phyloP scores from a whole-genome alignment of 2,888 invertebrate genomes.

The Gasteruption jaculator region DNA sequence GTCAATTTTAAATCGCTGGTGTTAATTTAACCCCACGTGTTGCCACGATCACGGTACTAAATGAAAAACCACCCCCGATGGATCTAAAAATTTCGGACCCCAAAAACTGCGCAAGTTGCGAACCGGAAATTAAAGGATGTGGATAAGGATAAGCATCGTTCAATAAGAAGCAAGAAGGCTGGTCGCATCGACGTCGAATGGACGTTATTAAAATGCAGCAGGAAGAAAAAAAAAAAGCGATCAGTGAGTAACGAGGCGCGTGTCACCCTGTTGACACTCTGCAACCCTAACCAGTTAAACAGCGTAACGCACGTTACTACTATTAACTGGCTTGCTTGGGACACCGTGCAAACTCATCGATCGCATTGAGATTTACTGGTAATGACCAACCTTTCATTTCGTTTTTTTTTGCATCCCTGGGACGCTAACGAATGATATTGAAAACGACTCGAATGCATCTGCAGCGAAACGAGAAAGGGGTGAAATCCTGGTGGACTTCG shows the following conservation, averaged over 20 bases:
- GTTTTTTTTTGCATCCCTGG: no score
- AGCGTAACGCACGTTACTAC: constrained; percentile 38
- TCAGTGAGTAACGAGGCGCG: constrained; percentile 46
- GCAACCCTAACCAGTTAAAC: constrained; percentile 41
- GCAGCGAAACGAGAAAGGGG: no score
- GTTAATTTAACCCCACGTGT: no score
- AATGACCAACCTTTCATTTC: no score
- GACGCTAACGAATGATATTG: constrained; percentile 25
- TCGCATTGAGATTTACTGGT: constrained; percentile 45
- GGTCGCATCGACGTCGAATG: constrained; percentile 15
- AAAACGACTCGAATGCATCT: constrained; percentile 25
- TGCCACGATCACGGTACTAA: no score
- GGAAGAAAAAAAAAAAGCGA: constrained; percentile 32
- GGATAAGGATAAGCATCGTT: no score
- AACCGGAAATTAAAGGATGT: no score
- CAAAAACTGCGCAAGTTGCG: no score
- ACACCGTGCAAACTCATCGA: constrained; percentile 42
- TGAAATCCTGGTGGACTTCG: no score
- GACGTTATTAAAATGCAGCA: constrained; percentile 41
- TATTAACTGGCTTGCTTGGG: constrained; percentile 29
- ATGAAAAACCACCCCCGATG: no score
- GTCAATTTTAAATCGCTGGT: no score
- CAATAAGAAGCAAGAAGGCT: constrained; percentile 11
- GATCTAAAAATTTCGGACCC: no score
- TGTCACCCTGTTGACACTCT: constrained; percentile 41